Evolutionary conservation across 2,888 invertebrate species (phyloP).

Genomic region (Koerneria pararmatus): DNA sequence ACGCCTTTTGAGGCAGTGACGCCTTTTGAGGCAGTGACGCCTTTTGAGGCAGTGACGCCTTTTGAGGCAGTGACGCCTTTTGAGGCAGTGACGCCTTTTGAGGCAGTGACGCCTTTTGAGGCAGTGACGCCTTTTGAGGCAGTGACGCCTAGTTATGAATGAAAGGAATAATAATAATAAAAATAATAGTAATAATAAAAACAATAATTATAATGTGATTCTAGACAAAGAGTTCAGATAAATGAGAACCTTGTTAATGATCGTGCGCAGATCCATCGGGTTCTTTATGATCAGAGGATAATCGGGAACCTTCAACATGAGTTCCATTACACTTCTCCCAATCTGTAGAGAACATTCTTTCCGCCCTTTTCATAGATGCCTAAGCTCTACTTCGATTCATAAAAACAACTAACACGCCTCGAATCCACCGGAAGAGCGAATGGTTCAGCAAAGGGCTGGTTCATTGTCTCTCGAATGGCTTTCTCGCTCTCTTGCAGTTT

Average conservation of each 20-base stretch:
- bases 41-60: too few relatives aligned
- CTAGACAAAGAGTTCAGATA: too few relatives aligned
- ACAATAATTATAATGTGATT: too few relatives aligned
- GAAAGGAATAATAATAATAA: too few relatives aligned
- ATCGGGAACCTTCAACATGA: constrained; percentile 32
- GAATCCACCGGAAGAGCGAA: constrained; percentile 42
- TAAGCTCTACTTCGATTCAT: neutral
- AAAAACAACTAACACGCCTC: constrained; percentile 30
- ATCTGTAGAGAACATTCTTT: constrained; percentile 9
- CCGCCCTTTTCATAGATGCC: neutral
- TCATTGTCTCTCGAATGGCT: constrained; percentile 39
- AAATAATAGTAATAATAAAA: too few relatives aligned
- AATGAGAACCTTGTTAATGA: constrained; percentile 61
- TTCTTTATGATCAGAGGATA: constrained; percentile 89
- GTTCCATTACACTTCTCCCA: neutral
- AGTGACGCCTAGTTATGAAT: too few relatives aligned
- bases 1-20: too few relatives aligned
- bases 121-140: too few relatives aligned
- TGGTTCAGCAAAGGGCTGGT: constrained; percentile 40
- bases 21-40: too few relatives aligned
- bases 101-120: too few relatives aligned
- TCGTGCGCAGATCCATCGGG: constrained; percentile 92
- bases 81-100: too few relatives aligned
- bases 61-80: too few relatives aligned
- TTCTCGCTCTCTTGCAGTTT: constrained; percentile 25